phyloP scores from a whole-genome alignment of 2,797 vertebrate species.

The Syngnathus rostellatus region DNA sequence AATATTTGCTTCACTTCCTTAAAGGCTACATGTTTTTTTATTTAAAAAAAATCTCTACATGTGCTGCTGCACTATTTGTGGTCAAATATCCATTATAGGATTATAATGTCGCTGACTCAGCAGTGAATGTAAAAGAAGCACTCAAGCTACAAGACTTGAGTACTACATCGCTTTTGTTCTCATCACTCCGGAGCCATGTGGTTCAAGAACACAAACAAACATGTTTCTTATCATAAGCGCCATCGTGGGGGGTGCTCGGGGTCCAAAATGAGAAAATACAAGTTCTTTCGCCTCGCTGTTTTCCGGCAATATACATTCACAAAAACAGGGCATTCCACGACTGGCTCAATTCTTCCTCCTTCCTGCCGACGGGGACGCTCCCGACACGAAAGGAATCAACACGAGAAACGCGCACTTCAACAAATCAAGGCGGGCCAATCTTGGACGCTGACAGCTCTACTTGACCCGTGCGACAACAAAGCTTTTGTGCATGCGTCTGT shows the following conservation, averaged over 20 bases:
- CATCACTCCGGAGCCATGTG: slow-evolving; percentile 13
- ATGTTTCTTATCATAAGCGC: slow-evolving; percentile 27
- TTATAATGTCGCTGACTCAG: not conserved
- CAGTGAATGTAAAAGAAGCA: not conserved
- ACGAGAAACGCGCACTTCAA: slow-evolving; percentile 59
- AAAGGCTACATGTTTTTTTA: too few species aligned
- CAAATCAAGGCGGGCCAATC: slow-evolving; percentile 3
- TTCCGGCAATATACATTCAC: slow-evolving; percentile 33
- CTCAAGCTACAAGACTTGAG: too few species aligned
- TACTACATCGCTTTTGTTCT: slow-evolving; percentile 15
- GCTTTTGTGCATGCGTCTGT: too few species aligned
- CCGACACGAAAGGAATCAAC: slow-evolving; percentile 61
- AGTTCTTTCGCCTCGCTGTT: slow-evolving; percentile 7
- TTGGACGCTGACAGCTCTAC: slow-evolving; percentile 1
- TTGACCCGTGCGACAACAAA: not conserved
- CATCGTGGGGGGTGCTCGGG: not conserved
- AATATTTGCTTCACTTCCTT: not conserved
- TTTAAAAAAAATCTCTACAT: not conserved
- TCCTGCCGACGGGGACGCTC: slow-evolving; percentile 55
- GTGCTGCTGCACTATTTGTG: not conserved
- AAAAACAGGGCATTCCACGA: slow-evolving; percentile 62
- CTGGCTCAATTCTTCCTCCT: slow-evolving; percentile 65
- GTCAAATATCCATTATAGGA: not conserved
- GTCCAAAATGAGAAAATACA: not conserved
- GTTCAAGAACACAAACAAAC: slow-evolving; percentile 22